A percentile compares a stretch with the other conserved stretches of the same genome.
Evolutionary conservation across 1,140 invertebrate genomes (phyloP).

Genomic region (Wiebesia pumilae): DNA sequence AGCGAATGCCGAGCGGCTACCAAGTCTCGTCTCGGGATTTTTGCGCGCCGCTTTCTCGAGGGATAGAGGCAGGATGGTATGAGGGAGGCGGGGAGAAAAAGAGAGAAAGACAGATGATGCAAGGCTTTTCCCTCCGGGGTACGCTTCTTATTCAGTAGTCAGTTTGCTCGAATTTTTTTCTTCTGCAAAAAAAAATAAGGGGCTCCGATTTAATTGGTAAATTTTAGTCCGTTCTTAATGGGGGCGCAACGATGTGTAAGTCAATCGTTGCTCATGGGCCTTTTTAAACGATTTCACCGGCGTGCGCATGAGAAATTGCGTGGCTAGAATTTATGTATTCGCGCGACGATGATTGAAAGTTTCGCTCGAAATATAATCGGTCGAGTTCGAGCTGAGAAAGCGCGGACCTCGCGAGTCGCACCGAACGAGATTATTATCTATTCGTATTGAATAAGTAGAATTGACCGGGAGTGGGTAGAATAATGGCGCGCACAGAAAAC

Average conservation of each 20-base stretch:
- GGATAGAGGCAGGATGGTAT: background rate
- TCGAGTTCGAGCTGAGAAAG: background rate
- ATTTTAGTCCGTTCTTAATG: conserved; percentile 3
- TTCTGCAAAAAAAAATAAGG: background rate
- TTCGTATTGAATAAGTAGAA: background rate
- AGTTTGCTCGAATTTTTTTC: conserved; percentile 11
- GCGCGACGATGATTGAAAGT: background rate
- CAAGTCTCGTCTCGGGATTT: background rate
- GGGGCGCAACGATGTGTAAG: background rate
- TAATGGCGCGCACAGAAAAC: background rate
- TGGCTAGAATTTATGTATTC: background rate
- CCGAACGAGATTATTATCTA: background rate
- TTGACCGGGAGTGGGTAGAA: background rate
- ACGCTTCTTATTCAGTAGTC: conserved; percentile 40
- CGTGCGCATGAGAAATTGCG: conserved; percentile 8
- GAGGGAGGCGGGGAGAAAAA: background rate
- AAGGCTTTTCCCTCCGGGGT: conserved; percentile 19
- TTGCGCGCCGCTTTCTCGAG: background rate
- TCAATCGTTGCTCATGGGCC: background rate
- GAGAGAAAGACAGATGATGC: background rate
- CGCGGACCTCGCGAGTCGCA: background rate
- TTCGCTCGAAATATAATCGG: background rate
- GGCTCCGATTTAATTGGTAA: conserved; percentile 23
- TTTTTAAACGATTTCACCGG: conserved; percentile 15
- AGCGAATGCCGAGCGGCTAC: background rate